Evolutionary conservation across 1,140 invertebrate species (phyloP), one percentile per base, ranked within the genome.

Genomic region (Calephelis virginiensis): DNA sequence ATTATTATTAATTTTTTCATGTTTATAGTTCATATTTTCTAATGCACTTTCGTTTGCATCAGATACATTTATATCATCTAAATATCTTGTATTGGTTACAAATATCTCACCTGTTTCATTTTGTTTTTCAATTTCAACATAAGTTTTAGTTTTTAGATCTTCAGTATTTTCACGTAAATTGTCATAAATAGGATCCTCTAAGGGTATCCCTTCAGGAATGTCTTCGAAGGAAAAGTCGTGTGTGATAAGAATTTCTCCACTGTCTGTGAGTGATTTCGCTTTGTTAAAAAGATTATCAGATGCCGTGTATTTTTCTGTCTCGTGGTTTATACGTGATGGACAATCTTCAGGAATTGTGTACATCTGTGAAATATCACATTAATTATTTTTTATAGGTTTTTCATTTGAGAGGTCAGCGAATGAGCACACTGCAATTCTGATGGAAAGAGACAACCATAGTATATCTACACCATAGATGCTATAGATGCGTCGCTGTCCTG

Each of bases 261-360:
- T 72, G 37, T 85, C 77, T 0, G 61, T 62, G 0, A 85, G 60
- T 0, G 86, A 82, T 45, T 75, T 82, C 0, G 85, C 83, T 71
- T 83, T 84, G 37, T 67, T 76, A 72, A 74, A 90, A 6, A 90
- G 67, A 63, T 90, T 90, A 45, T 90, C 85, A 6, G 80, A 78
- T 0, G 75, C 37, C 8, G 67, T 8, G 14, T 84, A 83, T 37
- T 80, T 72, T 11, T 77, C 71, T 10, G 70, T 71, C 8, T 83
- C 77, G 7, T 81, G 76, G 0, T 72, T 61, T 53, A 89, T 82
- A 4, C 70, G 73, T 0, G 86, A 53, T 45, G 81, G 86, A 66
- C 88, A 90, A 11, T 89, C 85, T 73, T 90, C 86, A 28, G 88
- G 83, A 37, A 90, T 88, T 28, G 83, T 83, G 53, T 83, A 89